A percentile compares a stretch with the other conserved stretches of the same genome.
These are phyloP conservation scores for Nasalis larvatus DNA, from an alignment of 2,113 vertebrate genomes.

Conservation along the genomic window DNA sequence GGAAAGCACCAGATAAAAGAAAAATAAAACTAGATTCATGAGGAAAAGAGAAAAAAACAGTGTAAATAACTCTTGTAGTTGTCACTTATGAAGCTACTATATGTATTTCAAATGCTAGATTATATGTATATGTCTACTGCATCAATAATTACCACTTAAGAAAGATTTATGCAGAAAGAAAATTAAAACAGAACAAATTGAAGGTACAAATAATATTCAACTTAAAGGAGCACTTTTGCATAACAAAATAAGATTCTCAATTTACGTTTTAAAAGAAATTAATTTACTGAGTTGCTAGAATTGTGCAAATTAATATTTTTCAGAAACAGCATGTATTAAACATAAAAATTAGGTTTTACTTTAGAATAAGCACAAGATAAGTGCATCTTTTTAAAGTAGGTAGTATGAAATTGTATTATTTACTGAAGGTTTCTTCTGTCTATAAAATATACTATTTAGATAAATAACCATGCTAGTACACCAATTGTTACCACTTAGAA, in stretches of 20 bases:
- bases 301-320: neutral
- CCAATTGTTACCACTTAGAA: neutral
- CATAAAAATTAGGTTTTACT: neutral
- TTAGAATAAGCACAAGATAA: neutral
- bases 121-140: neutral
- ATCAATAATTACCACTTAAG: neutral
- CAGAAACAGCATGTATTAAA: neutral
- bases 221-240: neutral
- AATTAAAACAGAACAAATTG: neutral
- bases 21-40: neutral
- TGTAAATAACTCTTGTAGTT: neutral
- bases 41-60: neutral
- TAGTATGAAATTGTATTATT: fast-evolving
- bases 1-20: neutral
- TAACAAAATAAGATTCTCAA: neutral
- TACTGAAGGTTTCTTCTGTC: neutral
- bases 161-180: neutral
- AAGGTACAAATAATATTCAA: neutral
- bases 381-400: neutral
- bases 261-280: neutral
- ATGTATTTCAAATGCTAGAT: neutral
- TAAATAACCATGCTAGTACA: neutral
- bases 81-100: neutral
- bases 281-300: neutral
- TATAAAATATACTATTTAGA: conserved; percentile 7